Evolutionary conservation across 2,797 vertebrate species (phyloP), one percentile per base, ranked within the genome.

Genomic region (Enteromius thamalakanensis): DNA sequence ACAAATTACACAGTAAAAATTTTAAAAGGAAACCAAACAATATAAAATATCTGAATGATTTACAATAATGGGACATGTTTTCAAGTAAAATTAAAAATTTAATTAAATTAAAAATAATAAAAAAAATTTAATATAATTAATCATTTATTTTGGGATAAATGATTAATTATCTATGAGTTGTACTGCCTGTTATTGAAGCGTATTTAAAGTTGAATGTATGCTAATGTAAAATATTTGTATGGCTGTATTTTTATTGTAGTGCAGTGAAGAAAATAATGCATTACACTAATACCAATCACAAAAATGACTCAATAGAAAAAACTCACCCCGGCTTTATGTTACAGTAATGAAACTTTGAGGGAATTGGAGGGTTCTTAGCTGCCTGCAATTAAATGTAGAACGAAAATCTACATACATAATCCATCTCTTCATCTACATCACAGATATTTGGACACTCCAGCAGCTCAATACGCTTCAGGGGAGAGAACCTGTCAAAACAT

Each of bases 401-500:
- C 49, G 23, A 9, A 74, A 70, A 32, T 51, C 2, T 32, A 21
- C 17, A 49, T 71, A 6, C 4, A 74, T 53, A 42, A 58, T 76
- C 34, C 5, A 11, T 60, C 14, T 58, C 34, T 60, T 14, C 34
- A 76, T 26, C 10, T 42, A 40, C 65, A 49, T n/a, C 19, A 23
- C 11, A 67, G 19, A 32, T 51, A 65, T 47, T 79, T 37, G 29
- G 64, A 17, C 64, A 51, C 51, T 53, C 37, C 9, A 32, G n/a
- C 29, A 51, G 47, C 77, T 53, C 32, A n/a, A 1, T 67, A 2
- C 1, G 4, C 23, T 49, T 49, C 42, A 51, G 77, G 68, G 21
- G 29, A 68, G 2, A 53, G 21, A 79, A 53, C 15, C 55, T 37
- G 77, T 68, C 62, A 79, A 49, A 79, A 68, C 47, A 68, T 37